phyloP scores from a whole-genome alignment of 2,113 vertebrate genomes.

The Lepus timidus region DNA sequence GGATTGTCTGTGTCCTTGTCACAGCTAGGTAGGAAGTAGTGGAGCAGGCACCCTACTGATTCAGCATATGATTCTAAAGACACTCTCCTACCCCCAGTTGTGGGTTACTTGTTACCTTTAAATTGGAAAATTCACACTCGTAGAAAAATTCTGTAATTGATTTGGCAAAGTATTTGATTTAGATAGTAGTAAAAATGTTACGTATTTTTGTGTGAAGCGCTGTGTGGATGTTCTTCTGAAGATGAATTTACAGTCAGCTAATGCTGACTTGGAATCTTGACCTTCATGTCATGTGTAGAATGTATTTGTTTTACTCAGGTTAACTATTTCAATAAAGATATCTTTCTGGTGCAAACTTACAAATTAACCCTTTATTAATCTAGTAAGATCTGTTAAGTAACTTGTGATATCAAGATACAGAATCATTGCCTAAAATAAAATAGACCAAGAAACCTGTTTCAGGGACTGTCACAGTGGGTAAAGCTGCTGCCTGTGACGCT shows the following conservation, averaged over 20 bases:
- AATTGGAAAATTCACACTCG: not conserved
- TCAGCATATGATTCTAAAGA: not conserved
- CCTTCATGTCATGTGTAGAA: not conserved
- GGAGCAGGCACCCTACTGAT: not conserved
- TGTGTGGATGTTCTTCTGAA: not conserved
- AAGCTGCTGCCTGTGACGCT: no score
- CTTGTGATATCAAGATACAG: not conserved
- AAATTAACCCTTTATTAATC: not conserved
- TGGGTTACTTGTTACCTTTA: not conserved
- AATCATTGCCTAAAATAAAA: not conserved
- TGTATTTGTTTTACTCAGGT: not conserved
- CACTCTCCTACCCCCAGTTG: not conserved
- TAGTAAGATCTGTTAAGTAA: not conserved
- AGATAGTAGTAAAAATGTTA: no score
- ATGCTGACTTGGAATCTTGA: not conserved
- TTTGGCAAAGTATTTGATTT: no score
- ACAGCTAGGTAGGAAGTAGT: not conserved
- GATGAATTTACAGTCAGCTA: not conserved
- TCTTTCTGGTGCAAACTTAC: not conserved
- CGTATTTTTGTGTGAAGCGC: no score
- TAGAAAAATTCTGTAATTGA: no score
- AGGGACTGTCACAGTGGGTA: no score
- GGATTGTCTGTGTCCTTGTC: not conserved
- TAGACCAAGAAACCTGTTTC: not conserved
- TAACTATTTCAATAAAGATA: not conserved